Evolutionary conservation across 2,113 vertebrate genomes (phyloP), one percentile per base, ranked within the genome.

Genomic region (Mormyrus iriodes): DNA sequence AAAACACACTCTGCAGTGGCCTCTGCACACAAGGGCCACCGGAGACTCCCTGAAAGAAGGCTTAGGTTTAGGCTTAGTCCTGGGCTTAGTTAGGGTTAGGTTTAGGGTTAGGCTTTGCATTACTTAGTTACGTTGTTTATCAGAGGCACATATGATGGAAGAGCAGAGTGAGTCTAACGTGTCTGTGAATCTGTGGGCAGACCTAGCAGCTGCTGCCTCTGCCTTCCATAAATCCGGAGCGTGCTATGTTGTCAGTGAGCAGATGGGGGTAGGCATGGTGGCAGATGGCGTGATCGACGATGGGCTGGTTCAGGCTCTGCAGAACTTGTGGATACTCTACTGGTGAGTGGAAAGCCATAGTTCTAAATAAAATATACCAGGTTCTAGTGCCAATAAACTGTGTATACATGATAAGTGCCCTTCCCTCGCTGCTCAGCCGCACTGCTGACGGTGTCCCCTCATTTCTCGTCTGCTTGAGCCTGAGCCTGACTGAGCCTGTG

Each of bases 161-260:
- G 44, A 31, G 61, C 85, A 85, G 46, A 53, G 3, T 55, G 48
- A 35, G 31, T 51, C 27, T 48, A 53, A 48, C 9, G 2, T 52
- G 52, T 51, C 13, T 12, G 13, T 27, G 69, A 12, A 39, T 27
- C 58, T 88, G 19, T 69, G 52, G 49, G 52, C 94, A 93, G 85
- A 95, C 93, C 92, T 92, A 19, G 91, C 93, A 95, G 91, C 93
- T 94, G 87, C 94, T 92, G 42, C 93, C 92, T 51, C 58, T 85
- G 12, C 88, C 91, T 51, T 90, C 82, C 91, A 12, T 65, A 85
- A 86, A 92, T 19, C 93, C 94, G 52, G 94, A 92, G 17, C 94
- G 94, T 76, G 94, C 86, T 93, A 94, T 93, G 51, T 21, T 27
- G 0, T 0, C 1, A 39, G 91, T 89, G 93, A 94, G 94, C 85